Conservation (phyloP, 2,797 vertebrate species). For the Silurus aristotelis region DNA sequence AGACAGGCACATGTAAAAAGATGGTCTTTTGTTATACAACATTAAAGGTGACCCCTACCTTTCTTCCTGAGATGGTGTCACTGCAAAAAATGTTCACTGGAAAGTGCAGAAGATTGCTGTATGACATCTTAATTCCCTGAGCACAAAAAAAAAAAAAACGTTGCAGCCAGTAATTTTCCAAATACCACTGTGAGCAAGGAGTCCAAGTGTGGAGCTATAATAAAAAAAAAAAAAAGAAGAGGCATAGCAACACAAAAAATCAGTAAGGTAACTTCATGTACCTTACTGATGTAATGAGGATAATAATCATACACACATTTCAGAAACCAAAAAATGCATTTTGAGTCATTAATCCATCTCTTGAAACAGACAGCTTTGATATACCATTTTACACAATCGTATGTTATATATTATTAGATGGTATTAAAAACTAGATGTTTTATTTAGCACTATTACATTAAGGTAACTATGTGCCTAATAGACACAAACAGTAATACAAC, state of each 20-base stretch:
- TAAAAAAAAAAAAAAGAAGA: neutral
- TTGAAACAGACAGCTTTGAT: neutral
- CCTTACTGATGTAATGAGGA: neutral
- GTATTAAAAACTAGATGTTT: neutral
- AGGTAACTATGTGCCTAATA: neutral
- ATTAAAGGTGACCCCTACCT: constrained; percentile 76
- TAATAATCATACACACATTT: neutral
- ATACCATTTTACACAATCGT: neutral
- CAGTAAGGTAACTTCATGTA: neutral
- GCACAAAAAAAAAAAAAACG: constrained; percentile 60
- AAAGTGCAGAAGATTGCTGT: constrained; percentile 65
- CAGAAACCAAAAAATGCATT: neutral
- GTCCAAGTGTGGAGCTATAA: constrained; percentile 29
- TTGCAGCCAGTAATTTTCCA: constrained; percentile 58
- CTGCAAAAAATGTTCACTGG: constrained; percentile 70
- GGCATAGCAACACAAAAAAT: too few relatives aligned
- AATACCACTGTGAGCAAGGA: constrained; percentile 34
- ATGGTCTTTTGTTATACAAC: constrained; percentile 73
- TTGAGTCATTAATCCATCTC: neutral
- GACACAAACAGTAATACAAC: neutral
- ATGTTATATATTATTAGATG: neutral
- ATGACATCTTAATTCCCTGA: constrained; percentile 63
- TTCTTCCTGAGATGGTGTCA: constrained; percentile 69
- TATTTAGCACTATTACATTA: neutral
- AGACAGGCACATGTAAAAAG: constrained; percentile 68